Evolutionary conservation across 2,888 invertebrate species (phyloP), one percentile per base, ranked within the genome.

Genomic region (Tupiocoris notatus): DNA sequence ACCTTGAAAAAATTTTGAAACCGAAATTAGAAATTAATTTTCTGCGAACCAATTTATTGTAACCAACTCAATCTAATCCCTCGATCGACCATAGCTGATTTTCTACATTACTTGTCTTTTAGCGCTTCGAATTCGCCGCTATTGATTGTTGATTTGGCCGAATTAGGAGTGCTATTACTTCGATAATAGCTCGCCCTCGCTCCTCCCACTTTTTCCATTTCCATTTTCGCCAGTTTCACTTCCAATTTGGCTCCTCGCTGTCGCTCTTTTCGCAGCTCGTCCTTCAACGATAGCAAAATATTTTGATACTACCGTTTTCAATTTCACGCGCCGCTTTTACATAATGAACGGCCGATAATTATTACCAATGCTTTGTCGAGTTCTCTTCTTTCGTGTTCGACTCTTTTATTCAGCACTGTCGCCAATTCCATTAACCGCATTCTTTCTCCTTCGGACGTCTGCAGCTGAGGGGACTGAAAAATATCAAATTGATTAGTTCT

Each of bases 191-290:
- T 62, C 7, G 65, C 76, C 12, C 76, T 67, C n/a, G 68, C 17
- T 3, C 77, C 68, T 3, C 82, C 82, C 66, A 85, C 86, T 80
- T 84, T 86, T 79, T 89, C 89, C 81, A 85, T 79, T 79, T 87
- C 88, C 7, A 87, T 74, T 81, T 88, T 87, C 77, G 88, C 86
- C 58, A 89, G 82, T 63, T 83, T 84, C 0, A 84, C 81, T 81
- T 90, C 89, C 17, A 90, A 82, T 80, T 88, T 88, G 9, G 88
- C 88, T 81, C 86, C 86, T 81, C 86, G 88, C 64, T 85, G 87
- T 79, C 88, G 86, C 80, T 88, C 87, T 12, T 80, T 80, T 61
- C 84, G 82, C 58, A 85, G 81, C 12, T 79, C 77, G 58, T 80
- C 80, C 79, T 80, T 16, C 39, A n/a, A n/a, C n/a, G n/a, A n/a